Conservation (phyloP, 2,113 vertebrate species). For the Probosciger aterrimus region DNA sequence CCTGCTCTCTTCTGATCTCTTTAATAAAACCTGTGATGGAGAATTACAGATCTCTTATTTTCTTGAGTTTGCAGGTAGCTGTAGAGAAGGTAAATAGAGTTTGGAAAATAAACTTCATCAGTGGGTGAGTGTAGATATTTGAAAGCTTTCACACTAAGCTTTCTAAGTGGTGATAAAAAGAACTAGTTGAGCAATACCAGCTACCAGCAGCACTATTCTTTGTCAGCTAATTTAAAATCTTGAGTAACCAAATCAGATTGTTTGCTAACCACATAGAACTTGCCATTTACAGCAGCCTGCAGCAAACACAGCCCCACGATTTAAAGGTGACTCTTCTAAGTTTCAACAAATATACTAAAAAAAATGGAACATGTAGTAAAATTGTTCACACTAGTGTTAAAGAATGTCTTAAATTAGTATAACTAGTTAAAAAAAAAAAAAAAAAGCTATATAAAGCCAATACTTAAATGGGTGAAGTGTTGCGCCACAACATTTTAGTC, state of each 20-base stretch:
- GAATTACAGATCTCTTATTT: neutral
- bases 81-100: neutral
- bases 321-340: neutral
- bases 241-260: neutral
- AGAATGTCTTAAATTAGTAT: neutral
- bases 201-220: neutral
- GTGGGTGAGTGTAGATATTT: neutral
- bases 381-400: neutral
- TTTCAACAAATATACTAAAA: neutral
- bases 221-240: neutral
- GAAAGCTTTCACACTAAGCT: neutral
- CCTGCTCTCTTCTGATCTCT: neutral
- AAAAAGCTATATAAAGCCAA: neutral
- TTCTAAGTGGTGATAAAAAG: neutral
- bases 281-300: neutral
- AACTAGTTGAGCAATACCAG: neutral
- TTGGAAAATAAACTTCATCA: neutral
- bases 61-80: neutral
- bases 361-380: neutral
- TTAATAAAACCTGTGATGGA: neutral
- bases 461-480: neutral
- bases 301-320: neutral
- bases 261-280: neutral
- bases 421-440: neutral
- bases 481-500: neutral